These are phyloP conservation scores for Drosophila paulistorum DNA, from an alignment of 1,140 invertebrate species.

Conservation along the genomic window DNA sequence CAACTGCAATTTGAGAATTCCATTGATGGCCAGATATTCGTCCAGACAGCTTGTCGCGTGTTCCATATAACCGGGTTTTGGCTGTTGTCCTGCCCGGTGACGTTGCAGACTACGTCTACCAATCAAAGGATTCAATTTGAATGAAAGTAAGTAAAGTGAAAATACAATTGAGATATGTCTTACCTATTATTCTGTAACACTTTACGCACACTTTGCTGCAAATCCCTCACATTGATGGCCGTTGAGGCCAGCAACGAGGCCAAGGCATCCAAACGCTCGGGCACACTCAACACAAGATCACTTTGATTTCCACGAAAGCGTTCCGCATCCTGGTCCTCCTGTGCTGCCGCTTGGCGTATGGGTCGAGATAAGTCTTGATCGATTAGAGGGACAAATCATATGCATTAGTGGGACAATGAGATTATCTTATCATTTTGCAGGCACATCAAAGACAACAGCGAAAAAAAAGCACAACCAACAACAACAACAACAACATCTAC, in stretches of 20 bases:
- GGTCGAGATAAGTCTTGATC: constrained; percentile 46
- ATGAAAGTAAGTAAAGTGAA: not conserved
- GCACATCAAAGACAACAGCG: not conserved
- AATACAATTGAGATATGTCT: not conserved
- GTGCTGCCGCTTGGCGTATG: constrained; percentile 18
- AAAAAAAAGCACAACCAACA: not conserved
- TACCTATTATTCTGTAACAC: constrained; percentile 53
- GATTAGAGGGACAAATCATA: not conserved
- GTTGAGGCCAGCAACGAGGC: constrained; percentile 66
- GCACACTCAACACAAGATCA: constrained; percentile 16
- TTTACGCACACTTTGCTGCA: constrained; percentile 35
- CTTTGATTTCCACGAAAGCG: not conserved
- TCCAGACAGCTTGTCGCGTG: constrained; percentile 62
- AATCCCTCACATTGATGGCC: constrained; percentile 36
- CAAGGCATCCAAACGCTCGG: constrained; percentile 49
- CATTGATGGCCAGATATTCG: constrained; percentile 40
- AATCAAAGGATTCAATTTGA: not conserved
- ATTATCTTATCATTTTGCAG: not conserved
- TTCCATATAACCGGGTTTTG: not conserved
- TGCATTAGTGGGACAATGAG: not conserved
- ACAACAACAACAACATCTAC: constrained; percentile 31
- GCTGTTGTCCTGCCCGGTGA: not conserved
- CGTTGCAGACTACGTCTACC: constrained; percentile 12
- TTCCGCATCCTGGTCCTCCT: not conserved
- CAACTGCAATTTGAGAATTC: constrained; percentile 69